Conservation (phyloP, 2,797 vertebrate genomes). For the Aselliscus stoliczkanus region DNA sequence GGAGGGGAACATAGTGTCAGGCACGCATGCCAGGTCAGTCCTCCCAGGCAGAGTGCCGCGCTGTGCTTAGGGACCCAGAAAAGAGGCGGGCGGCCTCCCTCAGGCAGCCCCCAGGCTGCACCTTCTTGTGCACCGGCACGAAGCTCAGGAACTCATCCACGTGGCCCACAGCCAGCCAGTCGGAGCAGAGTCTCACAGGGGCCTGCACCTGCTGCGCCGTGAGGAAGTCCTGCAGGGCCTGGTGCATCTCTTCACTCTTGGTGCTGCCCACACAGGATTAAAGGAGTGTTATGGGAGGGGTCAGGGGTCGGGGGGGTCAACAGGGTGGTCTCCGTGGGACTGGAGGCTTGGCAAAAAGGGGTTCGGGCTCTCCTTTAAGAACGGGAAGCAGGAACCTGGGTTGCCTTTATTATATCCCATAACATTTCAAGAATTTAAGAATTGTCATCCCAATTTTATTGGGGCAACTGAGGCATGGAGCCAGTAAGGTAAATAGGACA, state of each 20-base stretch:
- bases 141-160: slow-evolving; percentile 96
- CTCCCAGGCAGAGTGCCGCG: background rate
- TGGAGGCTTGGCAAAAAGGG: background rate
- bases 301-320: accelerated
- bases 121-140: slow-evolving; percentile 90
- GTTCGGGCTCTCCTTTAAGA: background rate
- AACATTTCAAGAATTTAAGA: background rate
- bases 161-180: slow-evolving; percentile 92
- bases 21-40: background rate
- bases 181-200: slow-evolving; percentile 90
- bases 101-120: slow-evolving; percentile 53
- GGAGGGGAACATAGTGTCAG: background rate
- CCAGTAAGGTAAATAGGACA: background rate
- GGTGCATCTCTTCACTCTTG: slow-evolving; percentile 87
- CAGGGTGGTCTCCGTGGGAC: background rate
- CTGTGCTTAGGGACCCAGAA: background rate
- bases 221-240: slow-evolving; percentile 89
- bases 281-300: background rate
- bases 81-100: background rate
- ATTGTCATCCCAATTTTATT: background rate
- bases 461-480: background rate
- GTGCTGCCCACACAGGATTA: slow-evolving; percentile 57
- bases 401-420: background rate
- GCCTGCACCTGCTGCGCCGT: slow-evolving; percentile 92
- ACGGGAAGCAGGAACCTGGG: background rate